Percentiles rank a stretch among this genome's conserved stretches.
Conservation (phyloP, 2,888 invertebrate genomes). For the Cylloceria caligata region DNA sequence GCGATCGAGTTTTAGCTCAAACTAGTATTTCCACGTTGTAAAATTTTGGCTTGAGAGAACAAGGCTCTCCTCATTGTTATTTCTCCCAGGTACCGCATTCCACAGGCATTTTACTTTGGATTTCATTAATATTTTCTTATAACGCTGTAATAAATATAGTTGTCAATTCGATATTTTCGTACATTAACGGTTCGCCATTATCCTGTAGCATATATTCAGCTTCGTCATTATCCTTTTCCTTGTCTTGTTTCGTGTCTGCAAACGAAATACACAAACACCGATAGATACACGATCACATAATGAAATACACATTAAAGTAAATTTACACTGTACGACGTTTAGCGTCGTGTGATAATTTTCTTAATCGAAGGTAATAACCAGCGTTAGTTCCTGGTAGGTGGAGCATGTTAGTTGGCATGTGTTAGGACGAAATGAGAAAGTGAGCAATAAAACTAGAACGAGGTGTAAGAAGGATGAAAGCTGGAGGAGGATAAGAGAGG, state of each 20-base stretch:
- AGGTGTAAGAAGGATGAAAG: background rate
- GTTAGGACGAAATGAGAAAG: constrained; percentile 4
- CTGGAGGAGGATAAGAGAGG: constrained; percentile 25
- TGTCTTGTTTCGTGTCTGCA: constrained; percentile 82
- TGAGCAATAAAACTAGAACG: constrained; percentile 25
- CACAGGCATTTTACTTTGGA: constrained; percentile 7
- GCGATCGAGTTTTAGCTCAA: background rate
- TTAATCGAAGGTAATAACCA: constrained; percentile 57
- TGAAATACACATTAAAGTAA: constrained; percentile 2
- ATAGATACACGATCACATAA: constrained; percentile 66
- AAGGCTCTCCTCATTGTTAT: background rate
- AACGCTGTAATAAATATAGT: constrained; percentile 61
- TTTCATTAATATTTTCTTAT: constrained; percentile 23
- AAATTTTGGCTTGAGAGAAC: constrained; percentile 10
- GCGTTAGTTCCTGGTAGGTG: constrained; percentile 48
- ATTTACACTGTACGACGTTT: constrained; percentile 4
- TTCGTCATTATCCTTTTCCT: constrained; percentile 82
- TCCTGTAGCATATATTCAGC: constrained; percentile 81
- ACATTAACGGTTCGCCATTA: constrained; percentile 81
- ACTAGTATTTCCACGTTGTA: background rate
- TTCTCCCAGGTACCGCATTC: background rate
- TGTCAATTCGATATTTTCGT: constrained; percentile 73
- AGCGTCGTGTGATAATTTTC: constrained; percentile 49
- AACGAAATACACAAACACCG: constrained; percentile 73
- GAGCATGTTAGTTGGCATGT: constrained; percentile 40